Percentiles rank a stretch among this genome's conserved stretches.
Conservation (phyloP, 1,140 invertebrate genomes). For the Drosophila murphyi region DNA sequence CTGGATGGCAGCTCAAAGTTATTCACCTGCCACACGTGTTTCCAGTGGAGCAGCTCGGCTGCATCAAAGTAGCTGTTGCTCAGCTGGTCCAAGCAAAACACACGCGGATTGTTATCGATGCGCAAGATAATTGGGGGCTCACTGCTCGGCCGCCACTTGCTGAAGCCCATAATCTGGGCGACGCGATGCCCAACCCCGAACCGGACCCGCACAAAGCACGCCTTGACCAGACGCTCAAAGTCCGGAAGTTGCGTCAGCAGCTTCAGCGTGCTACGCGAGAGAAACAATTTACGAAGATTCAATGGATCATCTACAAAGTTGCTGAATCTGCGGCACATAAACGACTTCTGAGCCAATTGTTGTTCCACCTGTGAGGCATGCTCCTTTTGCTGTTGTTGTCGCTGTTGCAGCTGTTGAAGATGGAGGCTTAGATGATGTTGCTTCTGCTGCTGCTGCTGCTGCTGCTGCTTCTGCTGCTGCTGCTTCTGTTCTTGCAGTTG, state of each 20-base stretch:
- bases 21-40: constrained; percentile 11
- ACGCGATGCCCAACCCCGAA: constrained; percentile 3
- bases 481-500: not conserved
- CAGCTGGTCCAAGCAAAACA: constrained; percentile 15
- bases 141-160: constrained; percentile 5
- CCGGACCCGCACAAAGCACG: constrained; percentile 31
- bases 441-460: not conserved
- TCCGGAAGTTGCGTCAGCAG: constrained; percentile 16
- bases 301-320: constrained; percentile 25
- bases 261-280: constrained; percentile 16
- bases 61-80: constrained; percentile 24
- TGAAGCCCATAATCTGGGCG: constrained; percentile 21
- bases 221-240: constrained; percentile 26
- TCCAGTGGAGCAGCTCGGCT: constrained; percentile 18
- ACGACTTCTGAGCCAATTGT: not conserved
- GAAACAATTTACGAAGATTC: constrained; percentile 30
- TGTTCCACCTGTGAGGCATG: not conserved
- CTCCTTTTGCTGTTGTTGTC: not conserved
- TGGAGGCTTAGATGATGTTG: not conserved
- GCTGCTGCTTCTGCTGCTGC: not conserved
- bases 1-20: constrained; percentile 24
- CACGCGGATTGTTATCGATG: constrained; percentile 18
- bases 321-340: not conserved
- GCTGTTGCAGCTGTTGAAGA: not conserved
- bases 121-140: constrained; percentile 20